These are phyloP conservation scores for Tortricodes alternella DNA, from an alignment of 2,888 invertebrate genomes.

Conservation along the genomic window DNA sequence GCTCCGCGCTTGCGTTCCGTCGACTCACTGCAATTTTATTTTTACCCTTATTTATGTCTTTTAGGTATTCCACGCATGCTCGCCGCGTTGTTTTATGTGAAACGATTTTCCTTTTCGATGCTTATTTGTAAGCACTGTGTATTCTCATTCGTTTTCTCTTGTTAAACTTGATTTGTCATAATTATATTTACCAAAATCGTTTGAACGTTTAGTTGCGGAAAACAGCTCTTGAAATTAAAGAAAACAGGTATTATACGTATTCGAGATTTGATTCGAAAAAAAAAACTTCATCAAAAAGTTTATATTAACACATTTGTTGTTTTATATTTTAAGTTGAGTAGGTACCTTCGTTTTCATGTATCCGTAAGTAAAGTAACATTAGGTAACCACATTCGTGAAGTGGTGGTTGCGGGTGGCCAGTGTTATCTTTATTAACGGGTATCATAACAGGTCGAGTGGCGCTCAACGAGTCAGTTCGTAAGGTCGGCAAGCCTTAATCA, in stretches of 20 bases:
- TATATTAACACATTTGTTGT: too few relatives aligned
- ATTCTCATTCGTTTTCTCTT: conserved; percentile 6
- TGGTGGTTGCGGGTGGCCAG: conserved; percentile 8
- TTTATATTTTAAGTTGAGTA: too few relatives aligned
- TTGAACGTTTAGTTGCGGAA: too few relatives aligned
- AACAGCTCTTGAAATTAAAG: too few relatives aligned
- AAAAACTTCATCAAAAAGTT: too few relatives aligned
- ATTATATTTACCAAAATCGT: too few relatives aligned
- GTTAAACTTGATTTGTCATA: conserved; percentile 2
- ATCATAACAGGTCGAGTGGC: conserved; percentile 24
- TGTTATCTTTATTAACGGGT: conserved; percentile 23
- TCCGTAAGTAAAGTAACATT: not conserved
- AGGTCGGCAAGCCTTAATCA: conserved; percentile 19
- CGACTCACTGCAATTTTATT: conserved; percentile 10
- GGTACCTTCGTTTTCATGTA: not conserved
- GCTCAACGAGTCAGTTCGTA: conserved; percentile 15
- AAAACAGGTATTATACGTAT: too few relatives aligned
- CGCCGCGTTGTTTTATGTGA: conserved; percentile 2
- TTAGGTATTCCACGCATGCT: conserved; percentile 9
- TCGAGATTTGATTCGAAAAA: too few relatives aligned
- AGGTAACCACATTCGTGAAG: not conserved
- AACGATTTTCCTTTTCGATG: conserved; percentile 16
- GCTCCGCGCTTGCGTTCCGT: conserved; percentile 6
- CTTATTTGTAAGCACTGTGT: conserved; percentile 11
- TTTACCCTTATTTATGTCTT: conserved; percentile 17